phyloP scores from a whole-genome alignment of 2,888 invertebrate genomes.

The Diarsia brunnea region DNA sequence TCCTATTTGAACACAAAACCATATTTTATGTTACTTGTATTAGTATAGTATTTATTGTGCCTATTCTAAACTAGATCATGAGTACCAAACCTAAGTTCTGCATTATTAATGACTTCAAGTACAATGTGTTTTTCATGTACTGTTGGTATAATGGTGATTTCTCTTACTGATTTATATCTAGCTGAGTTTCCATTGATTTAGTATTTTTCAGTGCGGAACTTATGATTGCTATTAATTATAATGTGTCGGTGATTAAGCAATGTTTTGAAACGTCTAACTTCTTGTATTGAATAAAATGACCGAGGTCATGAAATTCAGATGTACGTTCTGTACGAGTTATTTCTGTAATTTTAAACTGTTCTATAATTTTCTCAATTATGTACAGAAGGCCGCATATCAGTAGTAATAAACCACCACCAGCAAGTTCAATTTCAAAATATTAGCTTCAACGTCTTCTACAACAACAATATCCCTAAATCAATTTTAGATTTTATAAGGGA shows the following conservation, averaged over 20 bases:
- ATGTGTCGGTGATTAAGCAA: constrained; percentile 49
- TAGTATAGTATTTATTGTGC: constrained; percentile 15
- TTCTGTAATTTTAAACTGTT: neutral
- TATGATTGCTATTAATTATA: constrained; percentile 44
- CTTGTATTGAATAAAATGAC: neutral
- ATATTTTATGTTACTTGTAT: constrained; percentile 16
- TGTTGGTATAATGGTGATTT: constrained; percentile 40
- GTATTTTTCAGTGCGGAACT: constrained; percentile 33
- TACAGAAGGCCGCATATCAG: neutral
- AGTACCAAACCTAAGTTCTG: constrained; percentile 21
- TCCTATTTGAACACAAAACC: constrained; percentile 36
- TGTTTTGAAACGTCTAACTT: constrained; percentile 15
- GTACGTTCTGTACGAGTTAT: neutral
- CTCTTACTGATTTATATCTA: constrained; percentile 48
- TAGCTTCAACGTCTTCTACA: neutral
- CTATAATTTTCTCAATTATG: neutral
- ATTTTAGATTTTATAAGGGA: constrained; percentile 23
- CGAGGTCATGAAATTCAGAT: constrained; percentile 10
- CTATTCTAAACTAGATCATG: constrained; percentile 32
- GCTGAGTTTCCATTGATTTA: constrained; percentile 47
- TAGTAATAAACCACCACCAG: neutral
- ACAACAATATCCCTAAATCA: constrained; percentile 2
- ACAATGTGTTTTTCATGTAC: constrained; percentile 8
- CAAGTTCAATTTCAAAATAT: neutral
- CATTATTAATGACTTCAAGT: constrained; percentile 34